Conservation (phyloP, 2,888 invertebrate species). For the Suillia variegata region DNA sequence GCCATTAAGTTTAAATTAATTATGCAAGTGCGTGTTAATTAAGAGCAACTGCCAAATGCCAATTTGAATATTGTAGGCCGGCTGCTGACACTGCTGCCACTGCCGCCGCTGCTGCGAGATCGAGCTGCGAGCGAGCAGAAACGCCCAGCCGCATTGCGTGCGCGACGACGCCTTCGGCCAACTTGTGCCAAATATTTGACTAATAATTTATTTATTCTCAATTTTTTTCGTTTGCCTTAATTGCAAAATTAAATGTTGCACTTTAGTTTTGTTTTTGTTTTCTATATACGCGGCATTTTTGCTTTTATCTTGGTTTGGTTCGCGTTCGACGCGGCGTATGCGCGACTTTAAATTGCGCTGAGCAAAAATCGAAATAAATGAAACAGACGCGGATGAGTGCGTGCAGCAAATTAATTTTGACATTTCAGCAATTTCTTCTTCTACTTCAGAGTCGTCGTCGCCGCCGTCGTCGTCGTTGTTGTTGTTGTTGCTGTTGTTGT, state of each 20-base stretch:
- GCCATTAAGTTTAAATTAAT: neutral
- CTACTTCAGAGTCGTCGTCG: too few relatives aligned
- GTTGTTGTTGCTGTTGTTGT: slow-evolving; percentile 21
- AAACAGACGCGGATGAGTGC: neutral
- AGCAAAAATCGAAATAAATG: neutral
- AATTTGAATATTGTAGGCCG: too few relatives aligned
- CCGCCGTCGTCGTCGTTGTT: slow-evolving; percentile 32
- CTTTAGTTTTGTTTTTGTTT: neutral
- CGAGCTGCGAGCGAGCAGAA: neutral
- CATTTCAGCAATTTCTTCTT: neutral
- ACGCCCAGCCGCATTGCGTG: neutral
- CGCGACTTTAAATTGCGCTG: slow-evolving; percentile 44
- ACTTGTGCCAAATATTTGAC: neutral
- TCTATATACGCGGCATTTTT: neutral
- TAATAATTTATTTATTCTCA: neutral
- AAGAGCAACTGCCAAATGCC: neutral
- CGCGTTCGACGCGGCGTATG: slow-evolving; percentile 47
- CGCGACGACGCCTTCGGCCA: neutral
- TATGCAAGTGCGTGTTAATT: neutral
- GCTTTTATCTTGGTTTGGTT: too few relatives aligned
- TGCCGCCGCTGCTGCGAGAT: neutral
- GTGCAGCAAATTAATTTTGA: neutral
- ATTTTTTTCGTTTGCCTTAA: slow-evolving; percentile 3
- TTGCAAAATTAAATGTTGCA: neutral
- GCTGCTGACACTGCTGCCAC: slow-evolving; percentile 10